Base-by-base conservation (phyloP, 2,888 invertebrate genomes). In the Palloptera scutellata region DNA sequence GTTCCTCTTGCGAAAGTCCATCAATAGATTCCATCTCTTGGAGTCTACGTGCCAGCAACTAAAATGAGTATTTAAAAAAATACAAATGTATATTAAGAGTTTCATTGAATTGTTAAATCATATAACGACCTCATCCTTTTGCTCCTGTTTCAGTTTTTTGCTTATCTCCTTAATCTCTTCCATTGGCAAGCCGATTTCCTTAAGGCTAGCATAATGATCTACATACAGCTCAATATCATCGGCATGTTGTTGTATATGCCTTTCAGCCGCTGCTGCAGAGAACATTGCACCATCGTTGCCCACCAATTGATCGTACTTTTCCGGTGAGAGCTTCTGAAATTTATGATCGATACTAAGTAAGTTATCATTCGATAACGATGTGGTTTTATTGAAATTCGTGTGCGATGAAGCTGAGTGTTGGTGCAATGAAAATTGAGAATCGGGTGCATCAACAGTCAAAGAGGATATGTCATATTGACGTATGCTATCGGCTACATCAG, bases 21-120 rank as follows among this genome's bases (percentile, higher is more conserved):
- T 86, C 84, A 78, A 88, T 88, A 70, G 89, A 87, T 83, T 93
- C 93, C 82, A 93, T 90, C 76, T 91, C 90, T 85, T 94, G 94
- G 42, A 94, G 83, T 70, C 91, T 87, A 70, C 89, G 86, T 0
- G 94, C 94, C 55, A 94, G 82, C 83, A 92, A 89, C 91, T 91
- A 75, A 3, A 74, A 70, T 0, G 30, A 17, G 45, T 13, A 2
- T 1, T n/a, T n/a, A n/a, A n/a, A 41, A 52, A 30, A 59, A 30
- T 41, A 51, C 42, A n/a, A 63, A 59, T 53, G n/a, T n/a, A 55
- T 1, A 45, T 52, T 6, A 15, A 17, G 48, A 9, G 17, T n/a
- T 10, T n/a, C 4, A 43, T 41, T 51, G 41, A 20, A 0, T 6
- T 42, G 9, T 8, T 9, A 43, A 20, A 40, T 12, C 13, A 17